Percentiles rank a stretch among this genome's conserved stretches.
Conservation (phyloP, 2,797 vertebrate species). For the Gobionotothen gibberifrons region DNA sequence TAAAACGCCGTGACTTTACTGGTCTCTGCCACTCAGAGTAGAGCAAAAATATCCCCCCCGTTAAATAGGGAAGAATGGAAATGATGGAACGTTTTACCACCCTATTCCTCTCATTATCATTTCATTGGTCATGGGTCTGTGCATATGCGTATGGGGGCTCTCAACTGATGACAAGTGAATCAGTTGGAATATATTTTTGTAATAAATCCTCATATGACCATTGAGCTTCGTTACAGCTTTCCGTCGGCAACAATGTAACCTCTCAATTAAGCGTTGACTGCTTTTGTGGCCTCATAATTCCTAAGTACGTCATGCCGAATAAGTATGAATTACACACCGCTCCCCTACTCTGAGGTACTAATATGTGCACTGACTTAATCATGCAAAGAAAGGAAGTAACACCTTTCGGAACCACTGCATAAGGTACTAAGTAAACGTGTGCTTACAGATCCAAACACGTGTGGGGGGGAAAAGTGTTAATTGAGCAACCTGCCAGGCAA, state of each 20-base stretch:
- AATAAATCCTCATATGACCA: constrained; percentile 67
- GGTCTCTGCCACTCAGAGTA: constrained; percentile 66
- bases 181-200: constrained; percentile 53
- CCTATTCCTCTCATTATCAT: constrained; percentile 68
- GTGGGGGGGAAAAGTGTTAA: constrained; percentile 69
- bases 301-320: constrained; percentile 56
- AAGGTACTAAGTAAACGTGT: constrained; percentile 67
- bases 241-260: constrained; percentile 54
- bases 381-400: constrained; percentile 64
- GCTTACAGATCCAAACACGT: constrained; percentile 66
- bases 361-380: constrained; percentile 36
- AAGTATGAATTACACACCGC: constrained; percentile 50
- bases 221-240: constrained; percentile 54
- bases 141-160: constrained; percentile 51
- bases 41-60: constrained; percentile 73
- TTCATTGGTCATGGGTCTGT: constrained; percentile 73
- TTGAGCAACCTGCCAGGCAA: constrained; percentile 78
- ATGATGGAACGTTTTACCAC: constrained; percentile 77
- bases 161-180: constrained; percentile 70
- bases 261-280: constrained; percentile 71
- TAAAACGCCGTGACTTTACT: constrained; percentile 78
- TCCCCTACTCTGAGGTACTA: constrained; percentile 53
- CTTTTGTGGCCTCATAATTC: constrained; percentile 67
- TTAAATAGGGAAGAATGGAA: constrained; percentile 78
- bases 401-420: constrained; percentile 47